Percentiles rank a stretch among this genome's conserved stretches.
phyloP scores from a whole-genome alignment of 1,140 invertebrate genomes.

The Tetramorium simillimum region DNA sequence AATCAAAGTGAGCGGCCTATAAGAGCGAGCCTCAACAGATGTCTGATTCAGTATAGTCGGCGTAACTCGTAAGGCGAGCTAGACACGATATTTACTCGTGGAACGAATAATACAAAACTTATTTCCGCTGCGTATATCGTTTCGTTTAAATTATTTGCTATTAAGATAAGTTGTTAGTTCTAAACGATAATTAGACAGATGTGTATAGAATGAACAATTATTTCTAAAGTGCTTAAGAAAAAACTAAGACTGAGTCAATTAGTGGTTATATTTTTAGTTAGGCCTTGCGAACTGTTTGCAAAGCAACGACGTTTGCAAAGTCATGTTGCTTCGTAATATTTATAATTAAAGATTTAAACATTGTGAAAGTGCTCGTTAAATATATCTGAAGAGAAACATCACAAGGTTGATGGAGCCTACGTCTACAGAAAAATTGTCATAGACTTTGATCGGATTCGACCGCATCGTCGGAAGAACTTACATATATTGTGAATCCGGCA shows the following conservation, averaged over 20 bases:
- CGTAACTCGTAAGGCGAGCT: constrained; percentile 61
- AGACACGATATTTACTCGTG: not conserved
- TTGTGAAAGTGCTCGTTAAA: not conserved
- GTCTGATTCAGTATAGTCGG: constrained; percentile 70
- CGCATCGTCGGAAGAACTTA: not conserved
- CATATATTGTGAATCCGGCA: not conserved
- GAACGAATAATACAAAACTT: not conserved
- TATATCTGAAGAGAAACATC: too few species aligned
- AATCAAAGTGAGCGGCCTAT: constrained; percentile 76
- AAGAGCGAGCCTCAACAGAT: constrained; percentile 71
- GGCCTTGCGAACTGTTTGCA: too few species aligned
- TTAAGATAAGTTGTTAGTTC: not conserved
- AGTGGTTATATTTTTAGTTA: too few species aligned
- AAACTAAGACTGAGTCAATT: too few species aligned
- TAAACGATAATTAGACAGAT: not conserved
- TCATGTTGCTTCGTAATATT: too few species aligned
- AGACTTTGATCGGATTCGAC: not conserved
- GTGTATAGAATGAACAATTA: not conserved
- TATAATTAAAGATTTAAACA: too few species aligned
- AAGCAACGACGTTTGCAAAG: too few species aligned
- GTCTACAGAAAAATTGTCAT: not conserved
- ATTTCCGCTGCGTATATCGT: not conserved
- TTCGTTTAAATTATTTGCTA: not conserved
- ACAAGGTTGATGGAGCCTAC: not conserved
- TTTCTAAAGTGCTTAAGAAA: not conserved